phyloP scores from a whole-genome alignment of 2,113 vertebrate species.

The Benitochromis conjunctus region DNA sequence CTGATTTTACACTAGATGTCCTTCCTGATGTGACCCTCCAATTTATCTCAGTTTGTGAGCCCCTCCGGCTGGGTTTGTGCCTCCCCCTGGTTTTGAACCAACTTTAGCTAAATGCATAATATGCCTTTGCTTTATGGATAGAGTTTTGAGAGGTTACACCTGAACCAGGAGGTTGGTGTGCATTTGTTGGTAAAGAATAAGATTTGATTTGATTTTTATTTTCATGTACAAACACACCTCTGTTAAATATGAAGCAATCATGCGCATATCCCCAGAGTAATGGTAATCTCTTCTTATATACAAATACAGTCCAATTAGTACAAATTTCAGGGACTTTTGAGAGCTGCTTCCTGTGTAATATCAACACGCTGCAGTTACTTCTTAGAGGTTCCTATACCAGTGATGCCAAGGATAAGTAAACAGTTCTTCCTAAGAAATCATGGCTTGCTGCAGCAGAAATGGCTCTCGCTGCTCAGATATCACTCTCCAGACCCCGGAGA shows the following conservation, averaged over 20 bases:
- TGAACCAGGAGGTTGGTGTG: background rate
- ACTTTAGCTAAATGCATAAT: background rate
- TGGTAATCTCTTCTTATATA: background rate
- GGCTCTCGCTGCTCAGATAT: background rate
- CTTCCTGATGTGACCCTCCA: background rate
- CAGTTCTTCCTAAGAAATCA: background rate
- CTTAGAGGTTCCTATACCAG: background rate
- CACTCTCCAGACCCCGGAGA: slow-evolving; percentile 19
- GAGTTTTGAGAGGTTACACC: background rate
- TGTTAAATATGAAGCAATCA: background rate
- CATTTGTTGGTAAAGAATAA: background rate
- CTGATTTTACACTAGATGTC: background rate
- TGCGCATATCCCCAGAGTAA: background rate
- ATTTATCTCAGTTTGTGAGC: background rate
- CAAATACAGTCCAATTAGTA: background rate
- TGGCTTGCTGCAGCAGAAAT: background rate
- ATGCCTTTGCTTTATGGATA: background rate
- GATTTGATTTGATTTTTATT: background rate
- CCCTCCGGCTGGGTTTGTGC: background rate
- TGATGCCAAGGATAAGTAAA: background rate
- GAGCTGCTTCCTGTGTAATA: background rate
- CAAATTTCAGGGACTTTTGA: background rate
- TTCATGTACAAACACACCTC: background rate
- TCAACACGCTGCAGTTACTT: background rate
- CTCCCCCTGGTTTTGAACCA: background rate